Conservation (phyloP, 2,888 invertebrate species). For the Torymus auratus region DNA sequence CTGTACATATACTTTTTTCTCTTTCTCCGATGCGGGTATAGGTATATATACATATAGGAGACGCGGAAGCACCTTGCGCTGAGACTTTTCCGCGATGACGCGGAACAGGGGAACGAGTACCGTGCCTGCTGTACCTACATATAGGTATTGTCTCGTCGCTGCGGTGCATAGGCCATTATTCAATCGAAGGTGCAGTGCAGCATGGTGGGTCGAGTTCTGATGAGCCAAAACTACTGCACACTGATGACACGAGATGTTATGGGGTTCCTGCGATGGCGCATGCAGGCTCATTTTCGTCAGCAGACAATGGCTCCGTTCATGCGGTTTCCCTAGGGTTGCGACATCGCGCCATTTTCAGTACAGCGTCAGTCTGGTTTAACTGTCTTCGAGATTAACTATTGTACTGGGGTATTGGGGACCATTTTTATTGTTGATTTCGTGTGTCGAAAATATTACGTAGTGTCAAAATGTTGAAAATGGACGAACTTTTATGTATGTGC, state of each 20-base stretch:
- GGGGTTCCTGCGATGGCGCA: too few relatives aligned
- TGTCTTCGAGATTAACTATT: too few relatives aligned
- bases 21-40: not conserved
- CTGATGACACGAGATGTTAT: not conserved
- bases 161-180: constrained; percentile 12
- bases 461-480: too few relatives aligned
- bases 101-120: constrained; percentile 5
- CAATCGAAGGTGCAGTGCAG: constrained; percentile 11
- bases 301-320: too few relatives aligned
- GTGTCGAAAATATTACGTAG: too few relatives aligned
- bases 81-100: constrained; percentile 32
- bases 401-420: too few relatives aligned
- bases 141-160: not conserved
- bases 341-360: too few relatives aligned
- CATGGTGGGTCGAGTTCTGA: constrained; percentile 2
- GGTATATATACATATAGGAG: constrained; percentile 8
- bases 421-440: too few relatives aligned
- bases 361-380: too few relatives aligned
- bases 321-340: too few relatives aligned
- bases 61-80: constrained; percentile 39
- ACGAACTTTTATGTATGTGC: too few relatives aligned
- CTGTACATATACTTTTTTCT: not conserved
- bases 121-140: not conserved
- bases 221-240: not conserved
- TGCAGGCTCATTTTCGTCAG: too few relatives aligned